Evolutionary conservation across 2,797 vertebrate species (phyloP).

Genomic region (Sebastes cheni): DNA sequence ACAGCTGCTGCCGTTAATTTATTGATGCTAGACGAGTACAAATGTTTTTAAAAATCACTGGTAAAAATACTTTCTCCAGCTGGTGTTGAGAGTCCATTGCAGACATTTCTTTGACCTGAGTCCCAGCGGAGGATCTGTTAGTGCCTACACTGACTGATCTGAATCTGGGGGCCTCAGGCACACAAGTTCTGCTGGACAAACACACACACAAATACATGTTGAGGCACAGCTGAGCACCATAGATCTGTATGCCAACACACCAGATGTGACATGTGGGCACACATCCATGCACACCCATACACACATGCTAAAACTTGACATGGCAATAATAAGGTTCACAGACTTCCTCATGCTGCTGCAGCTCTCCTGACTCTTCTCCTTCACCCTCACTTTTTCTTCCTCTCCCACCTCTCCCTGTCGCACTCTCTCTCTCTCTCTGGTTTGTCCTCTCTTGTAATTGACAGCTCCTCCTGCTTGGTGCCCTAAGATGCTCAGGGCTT

Average conservation of each 20-base stretch:
- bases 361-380: conserved; percentile 4
- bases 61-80: conserved; percentile 10
- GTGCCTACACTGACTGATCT: conserved; percentile 38
- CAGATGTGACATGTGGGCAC: conserved; percentile 36
- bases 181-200: conserved; percentile 16
- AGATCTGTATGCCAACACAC: conserved; percentile 30
- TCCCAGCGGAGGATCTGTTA: conserved; percentile 28
- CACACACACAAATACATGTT: conserved; percentile 26
- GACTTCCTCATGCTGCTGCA: conserved; percentile 8
- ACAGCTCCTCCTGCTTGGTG: conserved; percentile 43
- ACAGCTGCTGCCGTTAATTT: background rate
- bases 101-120: conserved; percentile 35
- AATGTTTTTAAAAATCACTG: background rate
- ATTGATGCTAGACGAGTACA: background rate
- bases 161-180: conserved; percentile 23
- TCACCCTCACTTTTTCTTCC: conserved; percentile 13
- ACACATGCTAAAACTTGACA: background rate
- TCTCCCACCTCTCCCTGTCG: conserved; percentile 1
- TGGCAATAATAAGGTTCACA: conserved; percentile 17
- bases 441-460: conserved; percentile 38
- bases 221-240: conserved; percentile 51
- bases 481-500: conserved; percentile 28
- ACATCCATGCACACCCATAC: background rate
- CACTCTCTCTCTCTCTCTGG: conserved; percentile 3
- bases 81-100: conserved; percentile 26